Evolutionary conservation across 2,797 vertebrate species (phyloP), one percentile per base, ranked within the genome.

Genomic region (Premnoplex brunnescens): DNA sequence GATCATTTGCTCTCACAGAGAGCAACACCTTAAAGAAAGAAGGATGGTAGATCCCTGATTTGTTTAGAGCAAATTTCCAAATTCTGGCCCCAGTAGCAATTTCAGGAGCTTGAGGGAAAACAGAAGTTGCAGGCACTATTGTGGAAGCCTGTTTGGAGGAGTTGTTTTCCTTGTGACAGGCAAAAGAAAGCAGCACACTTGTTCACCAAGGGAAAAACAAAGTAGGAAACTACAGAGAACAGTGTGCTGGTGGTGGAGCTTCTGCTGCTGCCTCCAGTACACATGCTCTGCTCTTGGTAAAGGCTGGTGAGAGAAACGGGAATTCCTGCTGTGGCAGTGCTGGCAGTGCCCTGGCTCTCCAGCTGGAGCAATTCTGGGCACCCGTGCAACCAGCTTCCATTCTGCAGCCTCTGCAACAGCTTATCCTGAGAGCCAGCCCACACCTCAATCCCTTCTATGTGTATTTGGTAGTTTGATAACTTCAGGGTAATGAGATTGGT

Each of bases 371-470:
- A 3, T 75, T 37, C 44, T 79, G 79, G 36, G 44, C 3, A 8
- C 28, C 22, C 1, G 1, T 23, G 12, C 7, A 68, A 24, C 2
- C 36, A 74, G 21, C 9, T 43, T 66, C 32, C 2, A 3, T 9
- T 28, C 71, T 41, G 51, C 37, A 83, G 41, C 41, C 41, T 59
- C 41, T 67, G 79, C 32, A 52, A 24, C 41, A 16, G 2, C 39
- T 49, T 43, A 17, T 34, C 14, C 32, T 23, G 37, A 22, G 1
- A 23, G 32, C 10, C 19, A 22, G 8, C 16, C 2, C 26, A 27
- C 3, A 7, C 4, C 36, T 20, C 34, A 34, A 27, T 21, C 26
- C 16, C 12, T 62, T 32, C 48, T 22, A 12, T 1, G 0, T 2
- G 0, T 9, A 34, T 13, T 39, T 59, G 67, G 7, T 12, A 54